Conservation (phyloP, 2,797 vertebrate species). For the Pipistrellus kuhlii region DNA sequence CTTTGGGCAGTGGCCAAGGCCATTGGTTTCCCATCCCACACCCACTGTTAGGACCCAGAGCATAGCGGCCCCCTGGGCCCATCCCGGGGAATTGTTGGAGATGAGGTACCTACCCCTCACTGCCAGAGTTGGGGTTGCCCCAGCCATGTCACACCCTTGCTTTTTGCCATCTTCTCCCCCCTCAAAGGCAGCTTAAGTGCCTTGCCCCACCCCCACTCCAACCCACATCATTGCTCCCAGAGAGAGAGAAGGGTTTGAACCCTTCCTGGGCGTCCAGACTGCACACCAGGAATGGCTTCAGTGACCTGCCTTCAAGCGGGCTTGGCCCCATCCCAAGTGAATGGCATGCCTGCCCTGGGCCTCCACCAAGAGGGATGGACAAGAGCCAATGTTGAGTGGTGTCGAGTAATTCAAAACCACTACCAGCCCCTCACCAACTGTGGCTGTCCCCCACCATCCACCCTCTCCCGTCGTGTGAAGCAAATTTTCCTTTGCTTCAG, state of each 20-base stretch:
- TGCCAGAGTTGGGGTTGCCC: background rate
- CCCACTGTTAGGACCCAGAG: background rate
- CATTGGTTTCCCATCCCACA: background rate
- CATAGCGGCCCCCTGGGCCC: background rate
- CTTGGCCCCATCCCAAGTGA: background rate
- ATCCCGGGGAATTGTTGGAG: background rate
- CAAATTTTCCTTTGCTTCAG: conserved; percentile 54
- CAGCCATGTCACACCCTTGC: background rate
- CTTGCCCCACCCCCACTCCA: background rate
- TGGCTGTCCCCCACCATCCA: background rate
- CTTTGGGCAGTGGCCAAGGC: background rate
- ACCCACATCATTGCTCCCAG: background rate
- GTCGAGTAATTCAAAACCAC: background rate
- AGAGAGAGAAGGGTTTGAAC: background rate
- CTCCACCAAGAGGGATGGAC: background rate
- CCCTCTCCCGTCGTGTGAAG: background rate
- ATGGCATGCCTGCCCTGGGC: background rate
- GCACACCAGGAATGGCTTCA: background rate
- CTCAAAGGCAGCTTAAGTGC: background rate
- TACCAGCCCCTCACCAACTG: background rate
- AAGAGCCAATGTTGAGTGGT: background rate
- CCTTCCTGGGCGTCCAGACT: background rate
- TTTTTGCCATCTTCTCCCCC: background rate
- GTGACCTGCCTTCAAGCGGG: background rate
- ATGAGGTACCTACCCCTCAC: background rate